A percentile compares a stretch with the other conserved stretches of the same genome.
phyloP scores from a whole-genome alignment of 2,797 vertebrate species.

The Chromis chromis region DNA sequence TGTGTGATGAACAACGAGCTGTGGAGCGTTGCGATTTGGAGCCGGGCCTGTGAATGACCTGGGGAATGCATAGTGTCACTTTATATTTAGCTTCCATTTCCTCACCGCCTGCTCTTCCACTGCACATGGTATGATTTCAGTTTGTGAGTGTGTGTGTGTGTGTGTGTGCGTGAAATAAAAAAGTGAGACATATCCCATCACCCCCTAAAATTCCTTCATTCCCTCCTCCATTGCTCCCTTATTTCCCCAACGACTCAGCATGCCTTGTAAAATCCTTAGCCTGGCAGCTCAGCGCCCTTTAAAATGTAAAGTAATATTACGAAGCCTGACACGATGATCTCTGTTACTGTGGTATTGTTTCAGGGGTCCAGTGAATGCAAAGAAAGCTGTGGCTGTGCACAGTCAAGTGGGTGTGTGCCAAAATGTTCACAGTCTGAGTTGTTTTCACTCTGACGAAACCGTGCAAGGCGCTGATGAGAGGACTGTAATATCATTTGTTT shows the following conservation, averaged over 20 bases:
- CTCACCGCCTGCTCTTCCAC: slow-evolving; percentile 72
- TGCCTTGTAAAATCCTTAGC: slow-evolving; percentile 76
- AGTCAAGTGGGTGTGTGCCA: slow-evolving; percentile 38
- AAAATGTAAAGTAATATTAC: slow-evolving; percentile 82
- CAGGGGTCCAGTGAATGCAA: slow-evolving; percentile 72
- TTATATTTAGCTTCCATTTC: slow-evolving; percentile 80
- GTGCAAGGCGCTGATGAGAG: slow-evolving; percentile 40
- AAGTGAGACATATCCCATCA: slow-evolving; percentile 70
- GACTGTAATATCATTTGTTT: slow-evolving; percentile 56
- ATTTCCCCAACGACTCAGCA: slow-evolving; percentile 78
- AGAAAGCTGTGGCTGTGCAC: slow-evolving; percentile 49
- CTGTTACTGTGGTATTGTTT: slow-evolving; percentile 76
- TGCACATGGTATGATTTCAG: slow-evolving; percentile 71
- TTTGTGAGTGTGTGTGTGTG: slow-evolving; percentile 43
- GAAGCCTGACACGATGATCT: slow-evolving; percentile 79
- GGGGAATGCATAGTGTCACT: slow-evolving; percentile 77
- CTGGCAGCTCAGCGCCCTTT: slow-evolving; percentile 73
- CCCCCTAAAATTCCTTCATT: slow-evolving; percentile 77
- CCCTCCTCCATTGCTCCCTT: slow-evolving; percentile 73
- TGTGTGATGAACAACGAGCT: slow-evolving; percentile 68
- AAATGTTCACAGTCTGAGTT: slow-evolving; percentile 31
- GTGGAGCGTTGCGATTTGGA: slow-evolving; percentile 68
- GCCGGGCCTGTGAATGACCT: slow-evolving; percentile 69
- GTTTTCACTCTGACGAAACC: slow-evolving; percentile 38
- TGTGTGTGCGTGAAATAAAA: slow-evolving; percentile 39